Evolutionary conservation across 1,140 invertebrate genomes (phyloP).

Genomic region (Zaprionus gabonicus): DNA sequence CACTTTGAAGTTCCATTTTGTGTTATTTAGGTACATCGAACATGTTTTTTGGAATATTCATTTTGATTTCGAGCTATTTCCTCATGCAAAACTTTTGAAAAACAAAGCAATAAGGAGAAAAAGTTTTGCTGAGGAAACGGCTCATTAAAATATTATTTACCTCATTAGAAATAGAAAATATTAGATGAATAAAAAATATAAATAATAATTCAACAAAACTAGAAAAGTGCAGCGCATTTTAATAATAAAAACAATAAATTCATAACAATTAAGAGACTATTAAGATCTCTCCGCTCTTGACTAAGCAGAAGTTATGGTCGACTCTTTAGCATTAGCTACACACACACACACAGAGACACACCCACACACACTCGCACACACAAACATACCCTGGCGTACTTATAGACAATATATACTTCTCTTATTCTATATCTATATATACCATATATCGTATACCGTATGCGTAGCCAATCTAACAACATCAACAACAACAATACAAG

Average conservation of each 20-base stretch:
- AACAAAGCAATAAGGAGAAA: neutral
- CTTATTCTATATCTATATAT: constrained; percentile 2
- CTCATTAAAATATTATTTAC: neutral
- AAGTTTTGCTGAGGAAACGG: neutral
- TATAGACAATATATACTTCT: constrained; percentile 16
- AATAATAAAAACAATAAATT: neutral
- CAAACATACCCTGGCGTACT: neutral
- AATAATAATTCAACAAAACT: neutral
- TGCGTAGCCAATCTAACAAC: constrained; percentile 63
- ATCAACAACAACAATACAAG: constrained; percentile 64
- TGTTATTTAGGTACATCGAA: constrained; percentile 1
- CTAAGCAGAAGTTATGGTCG: neutral
- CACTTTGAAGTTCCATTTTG: neutral
- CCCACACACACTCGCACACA: constrained; percentile 5
- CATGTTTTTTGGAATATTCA: neutral
- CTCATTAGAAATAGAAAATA: neutral
- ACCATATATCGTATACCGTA: constrained; percentile 43
- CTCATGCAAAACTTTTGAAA: neutral
- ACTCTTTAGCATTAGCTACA: constrained; percentile 17
- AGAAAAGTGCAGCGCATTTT: neutral
- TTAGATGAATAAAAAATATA: neutral
- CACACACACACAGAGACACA: constrained; percentile 5
- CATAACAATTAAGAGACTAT: neutral
- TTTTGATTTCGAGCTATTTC: neutral
- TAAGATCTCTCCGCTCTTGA: neutral